A percentile compares a stretch with the other conserved stretches of the same genome.
Evolutionary conservation across 2,797 vertebrate species (phyloP).

Genomic region (Threskiornis aethiopicus): DNA sequence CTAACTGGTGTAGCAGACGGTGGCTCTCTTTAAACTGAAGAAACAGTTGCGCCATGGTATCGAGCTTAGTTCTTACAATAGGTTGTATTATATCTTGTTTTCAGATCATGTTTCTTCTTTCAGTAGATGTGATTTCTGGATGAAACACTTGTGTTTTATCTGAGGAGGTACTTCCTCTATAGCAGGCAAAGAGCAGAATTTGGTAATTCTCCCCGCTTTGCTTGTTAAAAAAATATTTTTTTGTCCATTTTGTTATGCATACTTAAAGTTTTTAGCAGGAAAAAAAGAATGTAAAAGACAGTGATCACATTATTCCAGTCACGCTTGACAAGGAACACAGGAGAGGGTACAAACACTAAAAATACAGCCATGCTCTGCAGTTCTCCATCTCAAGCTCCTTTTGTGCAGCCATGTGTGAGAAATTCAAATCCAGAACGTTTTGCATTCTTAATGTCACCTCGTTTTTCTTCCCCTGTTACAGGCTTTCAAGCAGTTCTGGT

Average conservation of each 20-base stretch:
- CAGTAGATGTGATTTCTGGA: not conserved
- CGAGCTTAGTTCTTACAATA: not conserved
- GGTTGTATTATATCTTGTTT: not conserved
- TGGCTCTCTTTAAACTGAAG: not conserved
- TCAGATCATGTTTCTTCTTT: conserved; percentile 2
- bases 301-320: not conserved
- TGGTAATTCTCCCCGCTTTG: not conserved
- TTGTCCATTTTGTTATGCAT: not conserved
- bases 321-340: not conserved
- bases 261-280: not conserved
- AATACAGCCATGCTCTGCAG: not conserved
- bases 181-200: not conserved
- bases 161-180: not conserved
- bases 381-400: not conserved
- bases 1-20: not conserved
- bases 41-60: not conserved
- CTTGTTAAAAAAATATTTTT: not conserved
- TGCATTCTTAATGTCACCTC: not conserved
- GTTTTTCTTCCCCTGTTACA: not conserved
- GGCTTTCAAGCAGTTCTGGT: not conserved
- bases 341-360: not conserved
- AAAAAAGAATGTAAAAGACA: not conserved
- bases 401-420: conserved; percentile 7
- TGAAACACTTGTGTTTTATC: not conserved
- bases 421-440: not conserved